Base-by-base conservation (phyloP, 2,888 invertebrate species). In the Onchidella celtica region DNA sequence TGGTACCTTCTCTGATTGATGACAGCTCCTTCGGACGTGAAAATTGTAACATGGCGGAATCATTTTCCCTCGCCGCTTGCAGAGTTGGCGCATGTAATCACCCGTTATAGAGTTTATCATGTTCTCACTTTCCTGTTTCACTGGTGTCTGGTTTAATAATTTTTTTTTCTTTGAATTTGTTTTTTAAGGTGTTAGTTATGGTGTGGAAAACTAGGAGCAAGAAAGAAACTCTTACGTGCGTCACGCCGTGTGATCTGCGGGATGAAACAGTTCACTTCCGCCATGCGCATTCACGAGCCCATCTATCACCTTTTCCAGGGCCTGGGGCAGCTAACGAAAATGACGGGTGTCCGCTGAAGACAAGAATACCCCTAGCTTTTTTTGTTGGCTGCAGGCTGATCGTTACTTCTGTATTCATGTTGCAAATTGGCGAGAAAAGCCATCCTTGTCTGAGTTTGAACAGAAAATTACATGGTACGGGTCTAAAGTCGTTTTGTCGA, bases 381-480 rank as follows among this genome's bases (percentile, higher is more conserved):
- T 29, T 66, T 24, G 36, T 36, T 66, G 9, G 65, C 47, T 76
- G 47, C 11, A 21, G 40, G 77, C 34, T 55, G 24, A 34, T 66
- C 17, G 9, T 17, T 70, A 24, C 38, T n/a, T n/a, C 57, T n/a
- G 69, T 27, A 21, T 59, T 66, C 59, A 3, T 27, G 27, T 57
- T 59, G 78, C 59, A 69, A 78, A 70, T 78, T 78, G 70, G 59
- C 69, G 27, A 29, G 77, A 69, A 78, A 78, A 68, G 40, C 40
- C 47, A 24, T 4, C 36, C 59, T 40, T 38, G 78, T 78, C 68
- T 24, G 32, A 1, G 1, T 17, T 17, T 66, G 77, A 68, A 36
- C n/a, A 57, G 57, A 38, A 65, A 68, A 77, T 77, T 29, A 77
- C 57, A 77, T 66, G 55, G 77, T 36, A 34, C 34, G 47, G 36